phyloP scores from a whole-genome alignment of 2,113 vertebrate genomes.

The Carettochelys insculpta region DNA sequence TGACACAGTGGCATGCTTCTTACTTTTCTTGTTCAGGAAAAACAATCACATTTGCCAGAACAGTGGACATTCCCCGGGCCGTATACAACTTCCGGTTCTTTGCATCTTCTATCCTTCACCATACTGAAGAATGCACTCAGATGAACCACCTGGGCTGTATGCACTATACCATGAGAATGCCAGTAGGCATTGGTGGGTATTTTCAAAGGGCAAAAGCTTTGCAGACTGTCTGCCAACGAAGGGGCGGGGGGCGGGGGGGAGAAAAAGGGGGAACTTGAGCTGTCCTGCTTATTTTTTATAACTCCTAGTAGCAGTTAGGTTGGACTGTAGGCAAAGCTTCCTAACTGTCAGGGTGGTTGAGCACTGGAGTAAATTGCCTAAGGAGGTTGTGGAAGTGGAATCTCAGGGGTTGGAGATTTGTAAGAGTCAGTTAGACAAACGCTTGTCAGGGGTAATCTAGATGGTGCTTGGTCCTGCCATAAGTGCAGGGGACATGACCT shows the following conservation, averaged over 20 bases:
- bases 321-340: no score
- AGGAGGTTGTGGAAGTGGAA: no score
- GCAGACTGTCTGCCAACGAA: not conserved
- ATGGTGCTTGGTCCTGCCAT: no score
- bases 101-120: conserved; percentile 89
- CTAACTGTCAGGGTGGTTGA: no score
- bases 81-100: conserved; percentile 94
- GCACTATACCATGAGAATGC: conserved; percentile 88
- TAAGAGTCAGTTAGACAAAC: no score
- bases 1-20: not conserved
- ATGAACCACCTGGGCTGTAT: conserved; percentile 87
- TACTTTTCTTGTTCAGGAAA: conserved; percentile 82
- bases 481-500: no score
- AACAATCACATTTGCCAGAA: conserved; percentile 85
- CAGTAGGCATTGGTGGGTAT: conserved; percentile 90
- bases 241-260: not conserved
- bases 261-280: not conserved
- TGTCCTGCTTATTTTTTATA: not conserved
- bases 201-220: not conserved
- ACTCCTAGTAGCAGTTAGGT: not conserved
- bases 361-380: no score
- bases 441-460: no score
- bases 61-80: conserved; percentile 88
- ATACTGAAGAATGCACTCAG: conserved; percentile 86
- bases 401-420: no score